Base-by-base conservation (phyloP, 1,140 invertebrate species). In the Drosophila funebris region DNA sequence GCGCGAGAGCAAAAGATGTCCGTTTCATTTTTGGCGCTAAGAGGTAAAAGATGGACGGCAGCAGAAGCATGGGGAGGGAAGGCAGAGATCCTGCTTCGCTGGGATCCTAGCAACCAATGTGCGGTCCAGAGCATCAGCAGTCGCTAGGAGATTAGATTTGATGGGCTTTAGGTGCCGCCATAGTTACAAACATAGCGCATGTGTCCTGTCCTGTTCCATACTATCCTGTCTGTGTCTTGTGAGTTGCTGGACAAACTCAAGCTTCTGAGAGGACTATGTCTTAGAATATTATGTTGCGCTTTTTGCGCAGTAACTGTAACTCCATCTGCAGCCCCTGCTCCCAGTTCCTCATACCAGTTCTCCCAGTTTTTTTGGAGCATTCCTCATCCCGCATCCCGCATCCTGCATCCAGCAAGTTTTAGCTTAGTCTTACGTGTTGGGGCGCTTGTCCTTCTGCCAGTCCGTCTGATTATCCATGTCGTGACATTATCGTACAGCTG, bases 141-240 rank as follows among this genome's bases (percentile, higher is more conserved):
- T 88, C 75, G 83, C 83, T 87, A 63, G 39, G 83, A 87, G 82
- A 87, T 87, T 87, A 87, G 82, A 88, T 88, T 87, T 87, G 82
- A 87, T 87, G 83, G 82, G 82, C 78, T 87, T 87, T 87, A 69
- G 82, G 75, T 87, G 83, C 74, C 75, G 58, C 74, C 74, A 68
- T 61, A 73, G 64, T 64, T 78, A 61, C 60, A 48, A 43, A 20
- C 63, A 37, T 71, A 70, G 76, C 66, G 73, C 68, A 71, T 54
- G 39, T 56, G 39, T 69, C 27, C 60, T 14, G 22, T 18, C 64
- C 36, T 37, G 54, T 52, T 31, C 66, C 48, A 27, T 63, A 50
- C 58, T 56, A 39, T 76, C 50, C 11, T 36, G 33, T 36, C 33
- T 36, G 33, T 36, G 33, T 36, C 31, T 5, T 36, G n/a, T 36